Evolutionary conservation across 2,797 vertebrate species (phyloP), one percentile per base, ranked within the genome.

Genomic region (Rachycentron canadum): DNA sequence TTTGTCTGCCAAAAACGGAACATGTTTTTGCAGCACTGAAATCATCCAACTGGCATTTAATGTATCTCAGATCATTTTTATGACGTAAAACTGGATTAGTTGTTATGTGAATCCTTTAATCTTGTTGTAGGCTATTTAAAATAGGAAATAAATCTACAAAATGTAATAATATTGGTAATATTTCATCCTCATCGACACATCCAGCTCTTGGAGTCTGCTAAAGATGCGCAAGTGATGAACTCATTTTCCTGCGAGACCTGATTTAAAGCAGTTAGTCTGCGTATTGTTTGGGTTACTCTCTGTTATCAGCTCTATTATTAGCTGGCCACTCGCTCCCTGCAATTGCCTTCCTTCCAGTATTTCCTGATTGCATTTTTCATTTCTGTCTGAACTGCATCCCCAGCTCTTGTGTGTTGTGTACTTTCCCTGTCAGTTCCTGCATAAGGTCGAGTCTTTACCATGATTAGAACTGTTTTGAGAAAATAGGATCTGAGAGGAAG

Each of bases 251-350:
- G 32, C 26, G 30, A 78, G 86, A 81, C 47, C 87, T 79, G 60
- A 87, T 88, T 89, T 84, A 85, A 77, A 90, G 78, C 80, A 82
- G 81, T 87, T 88, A 85, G 77, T 76, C 65, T 77, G 67, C 23
- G 3, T 84, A 88, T 90, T 93, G 91, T 92, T 92, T 89, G 86
- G 76, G 76, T 87, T 85, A 61, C 82, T 72, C 76, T 87, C 80
- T 90, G 79, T 92, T 93, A 92, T 92, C 88, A 78, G 85, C 77
- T 79, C 90, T 95, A 91, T 95, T 94, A 93, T 94, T 95, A 95
- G 92, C 84, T 1, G 82, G 77, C 85, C 91, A 86, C 81, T 89
- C 69, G 70, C 90, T 82, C 86, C 71, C 73, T 87, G 87, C 79
- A 78, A 79, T 87, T 82, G 78, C 85, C 83, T 94, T 95, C 92